Evolutionary conservation across 2,888 invertebrate species (phyloP).

Genomic region (Macaria notata): DNA sequence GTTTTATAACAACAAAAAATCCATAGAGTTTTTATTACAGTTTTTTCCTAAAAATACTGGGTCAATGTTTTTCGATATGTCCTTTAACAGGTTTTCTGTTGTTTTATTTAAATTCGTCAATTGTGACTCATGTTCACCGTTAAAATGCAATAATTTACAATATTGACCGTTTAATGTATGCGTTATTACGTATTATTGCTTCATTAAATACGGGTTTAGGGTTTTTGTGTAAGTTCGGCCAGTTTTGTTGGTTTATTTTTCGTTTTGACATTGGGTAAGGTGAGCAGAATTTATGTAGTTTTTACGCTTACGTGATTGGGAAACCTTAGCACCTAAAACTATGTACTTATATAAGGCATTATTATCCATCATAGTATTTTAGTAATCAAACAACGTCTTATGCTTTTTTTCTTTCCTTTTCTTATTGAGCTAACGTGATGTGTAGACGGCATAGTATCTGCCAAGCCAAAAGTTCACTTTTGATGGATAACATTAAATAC

Average conservation of each 20-base stretch:
- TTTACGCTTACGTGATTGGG: too few relatives aligned
- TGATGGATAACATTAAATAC: too few relatives aligned
- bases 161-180: constrained; percentile 45
- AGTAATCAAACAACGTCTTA: too few relatives aligned
- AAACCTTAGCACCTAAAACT: too few relatives aligned
- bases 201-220: constrained; percentile 42
- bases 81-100: constrained; percentile 54
- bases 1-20: constrained; percentile 40
- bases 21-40: constrained; percentile 38
- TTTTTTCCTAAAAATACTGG: constrained; percentile 52
- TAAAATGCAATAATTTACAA: constrained; percentile 38
- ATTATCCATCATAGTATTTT: too few relatives aligned
- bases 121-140: constrained; percentile 39
- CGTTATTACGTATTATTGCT: constrained; percentile 29
- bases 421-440: too few relatives aligned
- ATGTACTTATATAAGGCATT: too few relatives aligned
- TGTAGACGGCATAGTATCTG: too few relatives aligned
- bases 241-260: constrained; percentile 13
- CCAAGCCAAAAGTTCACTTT: too few relatives aligned
- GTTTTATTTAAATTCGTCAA: constrained; percentile 48
- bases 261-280: constrained; percentile 5
- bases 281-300: too few relatives aligned
- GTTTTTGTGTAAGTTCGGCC: constrained; percentile 37
- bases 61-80: constrained; percentile 65
- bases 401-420: too few relatives aligned